Conservation (phyloP, 2,797 vertebrate species). For the Eulemur albifrons region DNA sequence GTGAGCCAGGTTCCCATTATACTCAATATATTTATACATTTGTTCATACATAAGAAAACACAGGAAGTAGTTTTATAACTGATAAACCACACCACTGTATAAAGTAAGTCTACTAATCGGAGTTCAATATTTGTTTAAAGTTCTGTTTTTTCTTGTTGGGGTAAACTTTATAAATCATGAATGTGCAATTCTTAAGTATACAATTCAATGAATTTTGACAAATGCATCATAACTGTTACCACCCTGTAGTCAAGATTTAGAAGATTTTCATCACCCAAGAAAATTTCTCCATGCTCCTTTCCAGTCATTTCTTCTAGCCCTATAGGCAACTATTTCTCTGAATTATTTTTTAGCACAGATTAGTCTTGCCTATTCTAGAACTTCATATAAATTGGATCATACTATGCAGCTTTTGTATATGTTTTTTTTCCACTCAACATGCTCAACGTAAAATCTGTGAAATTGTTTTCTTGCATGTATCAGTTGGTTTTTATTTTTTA, state of each 20-base stretch:
- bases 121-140: conserved; percentile 26
- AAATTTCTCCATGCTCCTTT: background rate
- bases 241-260: background rate
- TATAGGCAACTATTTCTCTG: background rate
- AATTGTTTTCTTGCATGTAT: background rate
- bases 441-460: background rate
- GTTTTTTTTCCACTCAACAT: background rate
- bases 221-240: background rate
- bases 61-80: background rate
- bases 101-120: background rate
- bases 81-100: background rate
- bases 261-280: background rate
- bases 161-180: background rate
- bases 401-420: background rate
- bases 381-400: background rate
- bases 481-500: background rate
- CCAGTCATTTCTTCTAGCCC: background rate
- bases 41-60: conserved; percentile 9
- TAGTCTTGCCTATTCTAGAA: background rate
- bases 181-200: background rate
- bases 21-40: background rate
- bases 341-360: background rate
- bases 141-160: background rate
- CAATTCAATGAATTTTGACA: background rate
- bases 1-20: background rate